A percentile compares a stretch with the other conserved stretches of the same genome.
These are phyloP conservation scores for Melitaea athalia DNA, from an alignment of 2,888 invertebrate genomes.

Conservation along the genomic window DNA sequence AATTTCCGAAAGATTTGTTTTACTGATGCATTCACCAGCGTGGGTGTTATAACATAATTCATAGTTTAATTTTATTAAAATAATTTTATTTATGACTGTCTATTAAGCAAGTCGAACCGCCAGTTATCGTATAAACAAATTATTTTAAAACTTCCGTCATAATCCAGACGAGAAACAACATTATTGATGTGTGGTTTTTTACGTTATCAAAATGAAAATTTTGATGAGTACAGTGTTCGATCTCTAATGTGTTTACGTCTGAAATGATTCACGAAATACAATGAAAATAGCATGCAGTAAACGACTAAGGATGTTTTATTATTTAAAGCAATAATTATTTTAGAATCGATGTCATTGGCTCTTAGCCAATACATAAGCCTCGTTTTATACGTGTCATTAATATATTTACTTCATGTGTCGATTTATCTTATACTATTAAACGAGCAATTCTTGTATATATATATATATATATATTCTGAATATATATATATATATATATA, in stretches of 20 bases:
- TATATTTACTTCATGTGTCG: neutral
- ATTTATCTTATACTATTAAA: no score
- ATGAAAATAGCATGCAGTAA: constrained; percentile 25
- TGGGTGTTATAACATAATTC: constrained; percentile 1
- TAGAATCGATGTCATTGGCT: constrained; percentile 28
- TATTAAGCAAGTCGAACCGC: neutral
- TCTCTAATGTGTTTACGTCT: constrained; percentile 28
- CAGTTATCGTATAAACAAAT: constrained; percentile 1
- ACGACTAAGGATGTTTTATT: constrained; percentile 21
- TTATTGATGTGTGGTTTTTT: neutral
- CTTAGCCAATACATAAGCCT: constrained; percentile 27
- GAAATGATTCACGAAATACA: constrained; percentile 31
- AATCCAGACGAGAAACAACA: constrained; percentile 12
- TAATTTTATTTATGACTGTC: constrained; percentile 3
- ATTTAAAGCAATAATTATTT: constrained; percentile 32
- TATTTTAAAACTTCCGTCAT: constrained; percentile 9
- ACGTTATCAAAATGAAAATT: constrained; percentile 6
- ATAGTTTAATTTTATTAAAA: constrained; percentile 10
- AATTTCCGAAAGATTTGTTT: no score
- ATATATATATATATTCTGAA: no score
- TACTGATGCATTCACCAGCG: neutral
- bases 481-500: no score
- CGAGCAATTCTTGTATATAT: no score
- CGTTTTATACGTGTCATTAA: constrained; percentile 7
- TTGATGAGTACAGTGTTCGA: constrained; percentile 1